Conservation (phyloP, 2,113 vertebrate species). For the Grammomys surdaster region DNA sequence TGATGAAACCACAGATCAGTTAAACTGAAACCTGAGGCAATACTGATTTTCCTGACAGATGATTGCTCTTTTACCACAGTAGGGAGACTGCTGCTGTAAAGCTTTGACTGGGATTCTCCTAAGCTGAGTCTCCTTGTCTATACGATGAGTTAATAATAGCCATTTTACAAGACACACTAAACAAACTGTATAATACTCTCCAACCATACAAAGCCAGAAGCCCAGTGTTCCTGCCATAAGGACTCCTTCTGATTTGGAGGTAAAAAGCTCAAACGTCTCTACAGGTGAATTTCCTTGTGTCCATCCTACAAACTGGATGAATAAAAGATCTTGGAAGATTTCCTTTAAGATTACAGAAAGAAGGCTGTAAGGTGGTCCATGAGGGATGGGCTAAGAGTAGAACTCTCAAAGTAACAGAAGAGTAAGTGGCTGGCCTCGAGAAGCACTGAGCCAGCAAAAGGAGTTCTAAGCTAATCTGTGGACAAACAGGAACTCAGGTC, state of each 20-base stretch:
- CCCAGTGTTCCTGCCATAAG: not conserved
- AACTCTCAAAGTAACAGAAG: not conserved
- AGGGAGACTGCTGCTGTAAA: not conserved
- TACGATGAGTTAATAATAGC: not conserved
- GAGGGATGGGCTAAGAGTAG: not conserved
- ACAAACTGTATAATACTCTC: not conserved
- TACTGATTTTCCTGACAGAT: not conserved
- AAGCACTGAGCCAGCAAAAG: not conserved
- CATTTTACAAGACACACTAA: not conserved
- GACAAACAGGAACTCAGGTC: constrained; percentile 32
- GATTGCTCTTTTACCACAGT: not conserved
- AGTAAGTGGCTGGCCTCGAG: not conserved
- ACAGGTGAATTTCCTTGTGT: not conserved
- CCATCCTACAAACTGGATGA: not conserved
- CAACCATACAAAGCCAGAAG: not conserved
- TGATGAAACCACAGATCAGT: not conserved
- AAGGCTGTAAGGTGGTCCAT: not conserved
- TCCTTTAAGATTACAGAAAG: constrained; percentile 37
- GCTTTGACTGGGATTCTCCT: not conserved
- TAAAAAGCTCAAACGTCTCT: too few relatives aligned
- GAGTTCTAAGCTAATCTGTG: not conserved
- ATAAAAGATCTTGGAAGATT: not conserved
- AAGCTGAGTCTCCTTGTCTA: not conserved
- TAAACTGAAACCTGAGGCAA: constrained; percentile 27
- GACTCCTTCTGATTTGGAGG: not conserved